Conservation (phyloP, 2,113 vertebrate species). For the Petrocephalus zakoni region DNA sequence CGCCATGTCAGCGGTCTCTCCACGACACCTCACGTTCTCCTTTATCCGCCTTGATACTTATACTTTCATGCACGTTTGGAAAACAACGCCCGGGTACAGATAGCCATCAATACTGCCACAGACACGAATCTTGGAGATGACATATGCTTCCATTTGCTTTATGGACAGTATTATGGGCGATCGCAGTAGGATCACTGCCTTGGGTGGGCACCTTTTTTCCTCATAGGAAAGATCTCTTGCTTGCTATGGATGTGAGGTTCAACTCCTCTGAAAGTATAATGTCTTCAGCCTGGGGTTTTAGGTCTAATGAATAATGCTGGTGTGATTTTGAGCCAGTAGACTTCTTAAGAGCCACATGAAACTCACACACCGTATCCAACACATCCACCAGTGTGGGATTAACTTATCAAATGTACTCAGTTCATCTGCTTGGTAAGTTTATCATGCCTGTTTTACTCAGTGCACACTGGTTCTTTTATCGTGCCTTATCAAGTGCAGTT, state of each 20-base stretch:
- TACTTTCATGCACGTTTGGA: not conserved
- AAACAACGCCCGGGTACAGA: not conserved
- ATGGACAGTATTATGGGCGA: not conserved
- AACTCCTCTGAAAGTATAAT: not conserved
- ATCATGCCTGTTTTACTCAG: not conserved
- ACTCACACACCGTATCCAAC: not conserved
- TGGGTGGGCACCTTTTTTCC: not conserved
- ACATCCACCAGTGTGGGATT: not conserved
- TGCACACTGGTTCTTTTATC: not conserved
- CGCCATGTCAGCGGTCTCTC: not conserved
- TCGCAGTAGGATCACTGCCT: not conserved
- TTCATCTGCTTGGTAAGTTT: not conserved
- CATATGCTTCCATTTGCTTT: conserved; percentile 5
- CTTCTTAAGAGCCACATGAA: not conserved
- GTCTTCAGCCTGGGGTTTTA: not conserved
- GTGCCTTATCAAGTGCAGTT: not conserved
- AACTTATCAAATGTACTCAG: not conserved
- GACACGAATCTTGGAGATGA: not conserved
- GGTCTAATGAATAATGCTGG: not conserved
- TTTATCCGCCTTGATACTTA: not conserved
- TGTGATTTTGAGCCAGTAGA: not conserved
- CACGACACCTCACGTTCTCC: not conserved
- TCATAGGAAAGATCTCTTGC: not conserved
- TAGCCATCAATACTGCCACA: not conserved
- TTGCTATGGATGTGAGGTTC: not conserved